Evolutionary conservation across 2,797 vertebrate species (phyloP), one percentile per base, ranked within the genome.

Genomic region (Austrolebias charrua): DNA sequence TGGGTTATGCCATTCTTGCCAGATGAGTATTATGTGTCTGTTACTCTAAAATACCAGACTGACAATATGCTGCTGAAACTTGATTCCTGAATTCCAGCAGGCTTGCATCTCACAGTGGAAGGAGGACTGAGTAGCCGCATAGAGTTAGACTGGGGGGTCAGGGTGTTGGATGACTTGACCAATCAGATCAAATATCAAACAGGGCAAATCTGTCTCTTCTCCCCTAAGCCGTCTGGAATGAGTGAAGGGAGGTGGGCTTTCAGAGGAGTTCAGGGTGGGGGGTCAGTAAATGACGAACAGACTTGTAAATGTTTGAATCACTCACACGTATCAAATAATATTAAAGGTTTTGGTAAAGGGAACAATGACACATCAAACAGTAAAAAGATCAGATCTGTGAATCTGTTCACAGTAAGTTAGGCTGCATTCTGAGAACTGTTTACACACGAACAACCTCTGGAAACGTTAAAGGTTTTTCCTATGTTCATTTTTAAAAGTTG

Each of bases 121-220:
- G 63, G 60, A 50, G 58, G 57, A 45, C 11, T 2, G 13, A 48
- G 50, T 15, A 58, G 38, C 29, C 38, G 33, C 64, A 45, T 35
- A 53, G 13, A 38, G 20, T 42, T 53, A 53, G 8, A 42, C 13
- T 1, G 24, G 31, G 61, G 51, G 46, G 35, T 63, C 75, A 55
- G 52, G 70, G 68, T 51, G 58, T 63, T 65, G 56, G 72, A 71
- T 60, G 75, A 69, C 63, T 65, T 69, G 64, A 80, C 81, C 71
- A 82, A 75, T 87, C 69, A 82, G 87, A 89, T 88, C 86, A 83
- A 84, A 88, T 89, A 88, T 89, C 85, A 90, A 84, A 87, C 75
- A 29, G 66, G 57, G 51, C 70, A 78, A 81, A 84, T 82, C 75
- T 58, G 79, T 58, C 75, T 69, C 77, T 71, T 61, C 51, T 73